Conservation (phyloP, 2,888 invertebrate genomes). For the Lasius platythorax region DNA sequence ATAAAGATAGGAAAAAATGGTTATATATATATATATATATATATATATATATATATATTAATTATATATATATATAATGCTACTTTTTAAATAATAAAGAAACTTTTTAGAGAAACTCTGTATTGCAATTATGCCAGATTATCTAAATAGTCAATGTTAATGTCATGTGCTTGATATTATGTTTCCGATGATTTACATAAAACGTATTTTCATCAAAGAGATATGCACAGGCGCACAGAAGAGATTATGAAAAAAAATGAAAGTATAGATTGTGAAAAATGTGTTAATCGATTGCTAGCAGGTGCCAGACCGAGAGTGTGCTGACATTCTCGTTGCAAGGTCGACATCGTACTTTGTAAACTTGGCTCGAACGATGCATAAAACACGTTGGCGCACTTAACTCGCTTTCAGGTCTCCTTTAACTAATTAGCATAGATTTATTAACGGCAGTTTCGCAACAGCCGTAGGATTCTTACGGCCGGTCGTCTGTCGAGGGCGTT, state of each 20-base stretch:
- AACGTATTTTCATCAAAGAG: not conserved
- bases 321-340: conserved; percentile 7
- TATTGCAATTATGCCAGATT: not conserved
- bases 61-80: not conserved
- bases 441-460: conserved; percentile 53
- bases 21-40: not conserved
- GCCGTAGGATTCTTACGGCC: conserved; percentile 48
- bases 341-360: conserved; percentile 28
- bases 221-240: not conserved
- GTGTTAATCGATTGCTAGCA: conserved; percentile 31
- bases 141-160: not conserved
- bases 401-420: conserved; percentile 1
- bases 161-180: not conserved
- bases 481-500: conserved; percentile 33
- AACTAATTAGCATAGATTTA: conserved; percentile 56
- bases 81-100: not conserved
- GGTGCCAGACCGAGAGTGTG: not conserved
- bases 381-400: conserved; percentile 35
- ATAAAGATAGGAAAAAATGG: not conserved
- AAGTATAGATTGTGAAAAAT: not conserved
- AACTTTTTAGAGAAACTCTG: not conserved
- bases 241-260: not conserved
- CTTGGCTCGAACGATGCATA: conserved; percentile 43
- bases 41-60: not conserved
- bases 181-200: not conserved